Evolutionary conservation across 2,113 vertebrate genomes (phyloP), one percentile per base, ranked within the genome.

Genomic region (Caloenas nicobarica): DNA sequence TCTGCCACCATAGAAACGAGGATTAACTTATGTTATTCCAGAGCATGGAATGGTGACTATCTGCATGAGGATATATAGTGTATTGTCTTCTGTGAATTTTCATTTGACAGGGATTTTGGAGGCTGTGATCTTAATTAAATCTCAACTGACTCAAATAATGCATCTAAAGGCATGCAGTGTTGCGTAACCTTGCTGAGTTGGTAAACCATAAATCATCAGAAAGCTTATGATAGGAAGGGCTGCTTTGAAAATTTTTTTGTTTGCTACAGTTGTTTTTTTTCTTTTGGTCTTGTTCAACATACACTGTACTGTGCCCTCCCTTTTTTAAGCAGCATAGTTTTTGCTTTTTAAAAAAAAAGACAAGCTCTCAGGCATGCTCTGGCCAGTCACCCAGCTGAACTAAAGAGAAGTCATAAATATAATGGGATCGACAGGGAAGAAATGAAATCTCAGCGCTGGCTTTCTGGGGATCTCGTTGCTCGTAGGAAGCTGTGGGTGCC

Each of bases 121-220:
- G 98, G 97, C 98, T 98, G 98, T 98, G 98, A 99, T 99, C 99
- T 99, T 99, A 99, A 99, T 99, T 99, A 99, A 99, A 99, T 99
- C 98, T 99, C 98, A 98, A 98, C 98, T 97, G 98, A 98, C 98
- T 99, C 98, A 98, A 99, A 99, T 98, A 98, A 98, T 97, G 97
- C 98, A 98, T 98, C 98, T 98, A 98, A 99, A 98, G 98, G 98
- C 98, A 98, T 95, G 98, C 98, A 97, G 95, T 82, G 97, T 99
- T 99, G 99, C 98, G 81, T 98, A 98, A 99, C 98, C 97, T 98
- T 97, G 97, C 95, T 95, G 97, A 98, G 97, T 98, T 98, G 98
- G 98, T 98, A 97, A 98, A 98, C 97, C 97, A 98, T 98, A 98
- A 98, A 98, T 98, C 98, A 98, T 98, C 96, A 96, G 97, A 97